Conservation (phyloP, 2,113 vertebrate genomes). For the Leuciscus idus region DNA sequence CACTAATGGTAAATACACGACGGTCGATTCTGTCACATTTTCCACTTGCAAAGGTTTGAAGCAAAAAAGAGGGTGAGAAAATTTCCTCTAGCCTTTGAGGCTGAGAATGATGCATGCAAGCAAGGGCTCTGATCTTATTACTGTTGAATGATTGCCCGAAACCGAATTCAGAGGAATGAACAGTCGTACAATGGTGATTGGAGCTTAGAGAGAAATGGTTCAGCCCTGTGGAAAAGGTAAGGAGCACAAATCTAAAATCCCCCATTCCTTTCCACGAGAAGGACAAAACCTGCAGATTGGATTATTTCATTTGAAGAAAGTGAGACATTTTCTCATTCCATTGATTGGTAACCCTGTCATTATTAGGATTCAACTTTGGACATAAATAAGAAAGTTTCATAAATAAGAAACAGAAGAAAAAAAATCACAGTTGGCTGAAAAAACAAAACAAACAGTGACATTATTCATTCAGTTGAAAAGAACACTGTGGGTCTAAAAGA, state of each 20-base stretch:
- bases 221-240: slow-evolving; percentile 14
- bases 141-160: slow-evolving; percentile 54
- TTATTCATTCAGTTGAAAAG: neutral
- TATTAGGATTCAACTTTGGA: neutral
- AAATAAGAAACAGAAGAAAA: neutral
- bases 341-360: neutral
- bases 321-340: neutral
- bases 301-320: slow-evolving; percentile 7
- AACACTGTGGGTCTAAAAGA: neutral
- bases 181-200: slow-evolving; percentile 42
- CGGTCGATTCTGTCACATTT: slow-evolving; percentile 41
- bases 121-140: slow-evolving; percentile 59
- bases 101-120: slow-evolving; percentile 53
- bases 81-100: slow-evolving; percentile 45
- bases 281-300: neutral
- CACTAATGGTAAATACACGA: slow-evolving; percentile 26
- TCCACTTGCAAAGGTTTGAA: slow-evolving; percentile 28
- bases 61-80: slow-evolving; percentile 56
- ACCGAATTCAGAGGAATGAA: slow-evolving; percentile 48
- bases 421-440: neutral
- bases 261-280: slow-evolving; percentile 9
- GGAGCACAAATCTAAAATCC: slow-evolving; percentile 46
- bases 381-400: neutral
- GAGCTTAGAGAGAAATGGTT: slow-evolving; percentile 51
- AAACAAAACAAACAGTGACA: neutral